phyloP scores from a whole-genome alignment of 2,113 vertebrate genomes.

The Martes martes region DNA sequence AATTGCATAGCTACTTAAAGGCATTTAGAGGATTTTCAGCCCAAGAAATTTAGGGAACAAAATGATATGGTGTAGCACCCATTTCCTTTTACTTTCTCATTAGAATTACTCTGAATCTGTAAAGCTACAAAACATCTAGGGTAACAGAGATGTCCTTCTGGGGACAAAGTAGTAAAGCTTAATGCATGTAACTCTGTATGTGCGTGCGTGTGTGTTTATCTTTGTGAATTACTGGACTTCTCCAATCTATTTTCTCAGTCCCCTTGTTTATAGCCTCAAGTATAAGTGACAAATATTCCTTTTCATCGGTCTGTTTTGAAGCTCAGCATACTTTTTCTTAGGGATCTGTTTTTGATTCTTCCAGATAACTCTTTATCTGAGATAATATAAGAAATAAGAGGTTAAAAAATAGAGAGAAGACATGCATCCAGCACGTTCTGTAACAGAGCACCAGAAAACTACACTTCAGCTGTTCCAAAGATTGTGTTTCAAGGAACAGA shows the following conservation, averaged over 20 bases:
- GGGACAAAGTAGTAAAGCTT: not conserved
- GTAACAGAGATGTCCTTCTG: not conserved
- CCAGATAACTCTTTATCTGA: not conserved
- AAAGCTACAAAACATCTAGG: not conserved
- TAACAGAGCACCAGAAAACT: not conserved
- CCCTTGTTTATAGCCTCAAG: not conserved
- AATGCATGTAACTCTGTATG: not conserved
- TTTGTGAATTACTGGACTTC: not conserved
- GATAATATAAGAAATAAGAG: not conserved
- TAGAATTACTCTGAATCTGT: not conserved
- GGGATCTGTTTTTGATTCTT: not conserved
- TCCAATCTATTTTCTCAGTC: not conserved
- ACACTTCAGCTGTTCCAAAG: not conserved
- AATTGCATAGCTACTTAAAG: not conserved
- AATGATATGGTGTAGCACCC: not conserved
- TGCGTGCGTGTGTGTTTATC: not conserved
- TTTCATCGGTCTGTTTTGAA: not conserved
- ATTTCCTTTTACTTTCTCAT: conserved; percentile 30
- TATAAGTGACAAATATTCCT: not conserved
- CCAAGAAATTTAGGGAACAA: not conserved
- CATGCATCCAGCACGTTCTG: not conserved
- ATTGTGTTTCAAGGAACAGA: not conserved
- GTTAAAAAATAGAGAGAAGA: not conserved
- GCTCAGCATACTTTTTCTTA: not conserved
- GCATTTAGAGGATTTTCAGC: not conserved